phyloP scores from a whole-genome alignment of 2,113 vertebrate species.

The Herpailurus yagouaroundi region DNA sequence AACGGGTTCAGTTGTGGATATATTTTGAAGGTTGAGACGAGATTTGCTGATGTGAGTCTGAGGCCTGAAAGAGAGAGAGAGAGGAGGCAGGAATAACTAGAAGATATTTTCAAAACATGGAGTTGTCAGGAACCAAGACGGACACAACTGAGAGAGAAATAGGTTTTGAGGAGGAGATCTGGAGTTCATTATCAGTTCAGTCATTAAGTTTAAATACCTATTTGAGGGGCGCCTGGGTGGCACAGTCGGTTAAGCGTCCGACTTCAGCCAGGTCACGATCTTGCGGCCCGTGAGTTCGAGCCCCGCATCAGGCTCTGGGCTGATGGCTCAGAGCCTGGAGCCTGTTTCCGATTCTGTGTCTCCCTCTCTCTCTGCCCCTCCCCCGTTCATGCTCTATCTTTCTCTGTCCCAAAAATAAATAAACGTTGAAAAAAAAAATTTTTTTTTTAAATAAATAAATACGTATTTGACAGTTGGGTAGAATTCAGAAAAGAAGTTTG shows the following conservation, averaged over 20 bases:
- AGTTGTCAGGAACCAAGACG: not conserved
- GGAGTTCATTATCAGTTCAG: not conserved
- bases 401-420: no score
- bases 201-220: not conserved
- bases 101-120: not conserved
- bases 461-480: not conserved
- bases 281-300: no score
- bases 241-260: no score
- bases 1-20: not conserved
- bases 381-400: no score
- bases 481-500: slow-evolving; percentile 11
- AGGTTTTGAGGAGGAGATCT: not conserved
- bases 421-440: no score
- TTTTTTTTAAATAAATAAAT: not conserved
- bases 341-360: no score
- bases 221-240: not conserved
- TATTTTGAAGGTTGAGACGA: not conserved
- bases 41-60: not conserved
- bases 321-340: no score
- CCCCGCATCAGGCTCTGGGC: no score
- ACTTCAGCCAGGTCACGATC: no score
- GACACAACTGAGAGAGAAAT: not conserved
- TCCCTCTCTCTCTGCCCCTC: no score
- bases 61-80: not conserved
- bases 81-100: not conserved